phyloP scores from a whole-genome alignment of 2,888 invertebrate species.

The Melinopterus prodromus region DNA sequence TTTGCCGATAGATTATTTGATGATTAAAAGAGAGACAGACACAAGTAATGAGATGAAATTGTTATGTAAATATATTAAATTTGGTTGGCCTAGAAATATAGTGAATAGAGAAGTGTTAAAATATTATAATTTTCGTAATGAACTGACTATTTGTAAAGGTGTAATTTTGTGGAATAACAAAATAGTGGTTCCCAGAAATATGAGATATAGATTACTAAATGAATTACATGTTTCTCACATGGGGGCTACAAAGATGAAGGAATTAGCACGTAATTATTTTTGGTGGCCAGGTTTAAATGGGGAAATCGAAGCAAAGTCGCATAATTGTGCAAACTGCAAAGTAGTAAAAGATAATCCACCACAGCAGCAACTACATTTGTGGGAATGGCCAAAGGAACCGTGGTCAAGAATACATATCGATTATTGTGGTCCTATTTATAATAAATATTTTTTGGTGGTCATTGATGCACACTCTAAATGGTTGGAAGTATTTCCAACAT shows the following conservation, averaged over 20 bases:
- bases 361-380: not conserved
- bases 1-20: conserved; percentile 5
- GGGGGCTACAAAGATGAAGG: not conserved
- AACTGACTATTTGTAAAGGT: not conserved
- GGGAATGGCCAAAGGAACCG: not conserved
- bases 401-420: conserved; percentile 33
- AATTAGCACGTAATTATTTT: not conserved
- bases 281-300: not conserved
- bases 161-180: conserved; percentile 15
- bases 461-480: conserved; percentile 37
- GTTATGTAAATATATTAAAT: not conserved
- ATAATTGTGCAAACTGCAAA: not conserved
- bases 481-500: conserved; percentile 32
- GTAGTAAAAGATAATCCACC: not conserved
- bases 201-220: not conserved
- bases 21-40: conserved; percentile 10
- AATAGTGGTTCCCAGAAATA: not conserved
- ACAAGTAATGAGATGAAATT: not conserved
- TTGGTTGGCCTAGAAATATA: conserved; percentile 8
- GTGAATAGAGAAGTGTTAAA: not conserved
- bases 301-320: not conserved
- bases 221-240: not conserved
- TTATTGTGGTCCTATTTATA: conserved; percentile 32
- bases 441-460: conserved; percentile 33
- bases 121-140: not conserved